Evolutionary conservation across 1,140 invertebrate species (phyloP).

Genomic region (Aporrectodea caliginosa): DNA sequence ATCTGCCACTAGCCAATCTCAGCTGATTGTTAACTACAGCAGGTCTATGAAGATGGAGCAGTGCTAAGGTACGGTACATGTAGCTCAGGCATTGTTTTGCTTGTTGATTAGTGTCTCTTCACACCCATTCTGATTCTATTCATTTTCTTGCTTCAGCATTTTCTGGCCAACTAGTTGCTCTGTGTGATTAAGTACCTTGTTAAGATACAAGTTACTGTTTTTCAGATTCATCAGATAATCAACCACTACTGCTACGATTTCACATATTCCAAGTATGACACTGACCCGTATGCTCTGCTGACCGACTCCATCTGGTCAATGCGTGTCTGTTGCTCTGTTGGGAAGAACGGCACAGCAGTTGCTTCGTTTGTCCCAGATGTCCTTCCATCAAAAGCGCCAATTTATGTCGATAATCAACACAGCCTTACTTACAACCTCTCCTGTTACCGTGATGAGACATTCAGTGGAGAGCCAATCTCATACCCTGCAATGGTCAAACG

Average conservation of each 20-base stretch:
- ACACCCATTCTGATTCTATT: too few relatives aligned
- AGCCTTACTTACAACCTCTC: neutral
- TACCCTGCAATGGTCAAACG: neutral
- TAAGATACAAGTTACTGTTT: neutral
- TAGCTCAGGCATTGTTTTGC: too few relatives aligned
- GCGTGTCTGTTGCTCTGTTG: neutral
- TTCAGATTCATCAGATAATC: neutral
- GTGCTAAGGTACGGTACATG: too few relatives aligned
- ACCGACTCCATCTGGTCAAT: neutral
- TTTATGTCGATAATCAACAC: neutral
- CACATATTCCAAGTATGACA: neutral
- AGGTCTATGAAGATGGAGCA: too few relatives aligned
- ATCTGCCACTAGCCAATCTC: too few relatives aligned
- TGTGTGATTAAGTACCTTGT: too few relatives aligned
- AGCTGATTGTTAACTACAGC: too few relatives aligned
- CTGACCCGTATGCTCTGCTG: neutral
- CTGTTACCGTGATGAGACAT: neutral
- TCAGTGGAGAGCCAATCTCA: neutral
- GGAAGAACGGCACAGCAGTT: conserved; percentile 1
- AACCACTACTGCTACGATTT: conserved; percentile 14
- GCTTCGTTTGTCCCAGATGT: neutral
- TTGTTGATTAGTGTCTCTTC: too few relatives aligned
- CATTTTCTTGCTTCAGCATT: too few relatives aligned
- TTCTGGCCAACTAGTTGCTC: too few relatives aligned
- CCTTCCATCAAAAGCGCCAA: neutral